Conservation (phyloP, 2,888 invertebrate genomes). For the Lottia gigantea region DNA sequence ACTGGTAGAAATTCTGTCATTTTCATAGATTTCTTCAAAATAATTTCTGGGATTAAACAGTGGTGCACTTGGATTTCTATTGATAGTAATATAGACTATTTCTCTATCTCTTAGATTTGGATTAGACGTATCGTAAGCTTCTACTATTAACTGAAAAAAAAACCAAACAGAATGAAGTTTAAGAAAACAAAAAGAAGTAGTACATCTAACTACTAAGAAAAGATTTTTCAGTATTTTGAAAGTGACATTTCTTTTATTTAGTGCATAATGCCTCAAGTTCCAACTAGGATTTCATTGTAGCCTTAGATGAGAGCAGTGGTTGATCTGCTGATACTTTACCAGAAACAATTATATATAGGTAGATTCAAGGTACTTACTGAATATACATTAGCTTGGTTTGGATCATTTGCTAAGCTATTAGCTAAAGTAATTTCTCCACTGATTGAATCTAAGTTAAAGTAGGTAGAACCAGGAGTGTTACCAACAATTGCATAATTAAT, state of each 20-base stretch:
- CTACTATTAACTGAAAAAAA: constrained; percentile 45
- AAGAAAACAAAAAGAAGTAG: too few species aligned
- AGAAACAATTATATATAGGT: too few species aligned
- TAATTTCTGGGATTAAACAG: constrained; percentile 37
- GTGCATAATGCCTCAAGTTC: too few species aligned
- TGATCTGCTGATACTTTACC: too few species aligned
- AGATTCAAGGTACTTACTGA: too few species aligned
- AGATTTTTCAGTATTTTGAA: too few species aligned
- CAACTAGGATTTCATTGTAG: too few species aligned
- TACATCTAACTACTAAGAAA: too few species aligned
- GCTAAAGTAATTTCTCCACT: not conserved
- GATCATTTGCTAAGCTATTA: not conserved
- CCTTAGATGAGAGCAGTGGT: too few species aligned
- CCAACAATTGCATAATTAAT: not conserved
- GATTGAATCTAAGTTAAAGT: not conserved
- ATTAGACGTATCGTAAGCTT: constrained; percentile 55
- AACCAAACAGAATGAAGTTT: not conserved
- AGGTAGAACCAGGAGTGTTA: not conserved
- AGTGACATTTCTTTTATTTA: too few species aligned
- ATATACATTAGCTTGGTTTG: not conserved
- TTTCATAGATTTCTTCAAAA: constrained; percentile 43
- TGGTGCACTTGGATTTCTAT: constrained; percentile 57
- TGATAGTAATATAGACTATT: constrained; percentile 47
- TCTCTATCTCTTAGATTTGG: constrained; percentile 45
- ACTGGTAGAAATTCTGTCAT: constrained; percentile 68